These are phyloP conservation scores for Ciconia maguari DNA, from an alignment of 2,113 vertebrate genomes.

Conservation along the genomic window DNA sequence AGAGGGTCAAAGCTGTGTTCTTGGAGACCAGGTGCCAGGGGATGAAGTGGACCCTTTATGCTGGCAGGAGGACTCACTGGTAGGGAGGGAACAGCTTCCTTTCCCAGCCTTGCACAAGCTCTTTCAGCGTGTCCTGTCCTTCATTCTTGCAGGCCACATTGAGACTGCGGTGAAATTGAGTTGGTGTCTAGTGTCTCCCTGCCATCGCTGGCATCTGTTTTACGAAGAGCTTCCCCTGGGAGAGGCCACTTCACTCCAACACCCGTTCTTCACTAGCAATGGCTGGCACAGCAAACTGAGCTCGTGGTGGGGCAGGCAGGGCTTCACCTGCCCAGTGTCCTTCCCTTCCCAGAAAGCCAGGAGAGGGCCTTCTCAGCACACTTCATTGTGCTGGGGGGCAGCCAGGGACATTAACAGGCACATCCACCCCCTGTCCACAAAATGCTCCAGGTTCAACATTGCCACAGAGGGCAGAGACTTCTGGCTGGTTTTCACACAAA, in stretches of 20 bases:
- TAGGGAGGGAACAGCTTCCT: not conserved
- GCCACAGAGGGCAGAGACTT: not conserved
- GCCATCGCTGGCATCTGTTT: not conserved
- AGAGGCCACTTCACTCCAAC: not conserved
- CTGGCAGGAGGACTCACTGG: not conserved
- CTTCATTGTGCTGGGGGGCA: not conserved
- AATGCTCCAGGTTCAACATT: not conserved
- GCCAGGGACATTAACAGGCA: not conserved
- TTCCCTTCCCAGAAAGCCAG: not conserved
- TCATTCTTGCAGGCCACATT: not conserved
- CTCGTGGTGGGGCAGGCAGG: fast-evolving
- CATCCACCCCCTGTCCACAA: not conserved
- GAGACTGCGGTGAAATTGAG: not conserved
- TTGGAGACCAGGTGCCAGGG: not conserved
- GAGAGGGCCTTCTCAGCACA: not conserved
- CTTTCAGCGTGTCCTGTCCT: not conserved
- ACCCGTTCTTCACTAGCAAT: not conserved
- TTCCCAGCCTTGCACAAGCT: not conserved
- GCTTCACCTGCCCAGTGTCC: not conserved
- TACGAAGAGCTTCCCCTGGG: not conserved
- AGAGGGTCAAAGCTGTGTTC: not conserved
- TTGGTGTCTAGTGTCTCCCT: not conserved
- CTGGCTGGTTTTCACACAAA: not conserved
- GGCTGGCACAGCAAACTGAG: not conserved
- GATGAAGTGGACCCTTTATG: not conserved